phyloP scores from a whole-genome alignment of 1,140 invertebrate genomes.

The Marisa cornuarietis region DNA sequence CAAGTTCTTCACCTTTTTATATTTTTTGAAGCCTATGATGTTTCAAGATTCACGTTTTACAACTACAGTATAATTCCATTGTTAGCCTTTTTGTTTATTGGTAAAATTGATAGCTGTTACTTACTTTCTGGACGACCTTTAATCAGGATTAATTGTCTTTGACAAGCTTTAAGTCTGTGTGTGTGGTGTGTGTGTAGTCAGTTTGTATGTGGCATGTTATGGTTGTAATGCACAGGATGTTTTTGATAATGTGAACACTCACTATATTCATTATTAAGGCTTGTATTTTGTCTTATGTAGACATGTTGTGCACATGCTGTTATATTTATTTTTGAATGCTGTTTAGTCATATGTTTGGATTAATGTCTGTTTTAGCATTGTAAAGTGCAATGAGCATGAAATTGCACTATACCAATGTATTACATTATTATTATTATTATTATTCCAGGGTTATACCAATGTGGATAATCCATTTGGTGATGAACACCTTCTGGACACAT shows the following conservation, averaged over 20 bases:
- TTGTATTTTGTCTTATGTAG: too few species aligned
- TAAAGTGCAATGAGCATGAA: neutral
- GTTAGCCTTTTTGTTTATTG: too few species aligned
- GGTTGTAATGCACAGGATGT: neutral
- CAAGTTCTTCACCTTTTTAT: neutral
- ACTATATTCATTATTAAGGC: too few species aligned
- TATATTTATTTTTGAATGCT: too few species aligned
- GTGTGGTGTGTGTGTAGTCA: too few species aligned
- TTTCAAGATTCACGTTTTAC: too few species aligned
- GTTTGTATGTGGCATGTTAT: neutral
- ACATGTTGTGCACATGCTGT: too few species aligned
- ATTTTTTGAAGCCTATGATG: neutral
- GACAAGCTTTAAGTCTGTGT: too few species aligned
- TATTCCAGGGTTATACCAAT: conserved; percentile 86
- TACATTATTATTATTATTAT: neutral
- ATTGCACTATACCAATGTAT: neutral
- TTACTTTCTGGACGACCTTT: too few species aligned
- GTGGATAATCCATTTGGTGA: conserved; percentile 99
- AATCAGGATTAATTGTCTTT: too few species aligned
- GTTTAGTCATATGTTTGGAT: too few species aligned
- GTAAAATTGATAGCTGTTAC: too few species aligned
- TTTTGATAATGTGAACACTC: neutral
- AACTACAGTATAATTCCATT: neutral
- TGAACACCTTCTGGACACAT: conserved; percentile 89
- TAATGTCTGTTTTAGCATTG: neutral